Conservation (phyloP, 2,797 vertebrate genomes). For the Siniperca obscura region DNA sequence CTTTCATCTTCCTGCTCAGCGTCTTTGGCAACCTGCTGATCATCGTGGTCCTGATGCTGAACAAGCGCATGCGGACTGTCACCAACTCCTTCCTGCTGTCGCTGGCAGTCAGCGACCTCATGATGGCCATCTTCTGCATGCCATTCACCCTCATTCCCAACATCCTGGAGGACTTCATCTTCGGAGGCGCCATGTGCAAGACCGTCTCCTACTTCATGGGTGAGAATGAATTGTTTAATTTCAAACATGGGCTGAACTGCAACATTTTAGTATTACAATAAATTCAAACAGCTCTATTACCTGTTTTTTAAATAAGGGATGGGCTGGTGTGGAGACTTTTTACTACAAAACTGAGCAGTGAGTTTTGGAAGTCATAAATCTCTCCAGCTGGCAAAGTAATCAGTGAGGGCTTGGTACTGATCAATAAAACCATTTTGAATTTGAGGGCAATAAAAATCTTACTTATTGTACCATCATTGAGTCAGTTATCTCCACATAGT, state of each 20-base stretch:
- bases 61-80: constrained; percentile 93
- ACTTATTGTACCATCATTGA: not conserved
- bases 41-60: constrained; percentile 90
- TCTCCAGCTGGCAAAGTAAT: constrained; percentile 3
- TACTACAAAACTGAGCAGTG: not conserved
- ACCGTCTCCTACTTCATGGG: constrained; percentile 93
- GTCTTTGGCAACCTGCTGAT: constrained; percentile 93
- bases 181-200: constrained; percentile 92
- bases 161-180: constrained; percentile 92
- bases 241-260: not conserved
- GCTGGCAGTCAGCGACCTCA: constrained; percentile 94
- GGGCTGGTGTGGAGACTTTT: not conserved
- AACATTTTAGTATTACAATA: not conserved
- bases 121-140: constrained; percentile 96
- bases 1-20: constrained; percentile 91
- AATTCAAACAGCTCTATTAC: not conserved
- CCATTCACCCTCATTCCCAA: constrained; percentile 95
- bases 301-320: not conserved
- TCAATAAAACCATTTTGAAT: not conserved
- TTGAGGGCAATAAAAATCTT: not conserved
- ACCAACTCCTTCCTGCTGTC: constrained; percentile 98
- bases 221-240: constrained; percentile 63
- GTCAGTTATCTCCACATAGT: not conserved
- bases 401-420: too few species aligned
- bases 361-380: not conserved